Base-by-base conservation (phyloP, 2,888 invertebrate genomes). In the Eulithis prunata region DNA sequence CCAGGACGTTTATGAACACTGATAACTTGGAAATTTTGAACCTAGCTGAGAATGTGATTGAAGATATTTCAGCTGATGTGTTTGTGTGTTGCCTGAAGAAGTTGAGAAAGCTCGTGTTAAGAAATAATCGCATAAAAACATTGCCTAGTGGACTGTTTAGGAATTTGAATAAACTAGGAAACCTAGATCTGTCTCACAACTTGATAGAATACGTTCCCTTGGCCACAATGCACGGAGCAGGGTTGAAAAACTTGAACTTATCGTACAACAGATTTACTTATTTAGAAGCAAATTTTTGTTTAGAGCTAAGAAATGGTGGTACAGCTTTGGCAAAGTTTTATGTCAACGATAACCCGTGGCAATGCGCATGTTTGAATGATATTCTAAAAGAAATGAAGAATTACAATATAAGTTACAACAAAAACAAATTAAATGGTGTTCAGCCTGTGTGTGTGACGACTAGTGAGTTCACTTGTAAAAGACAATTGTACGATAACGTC, bases 261-360 rank as follows among this genome's bases (percentile, higher is more conserved):
- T 80, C 88, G 0, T 77, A 77, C 46, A 91, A 92, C 63, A 85
- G 74, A 67, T 82, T 91, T 32, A 86, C 88, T 0, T 91, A 86
- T 76, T 78, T 92, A 38, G 75, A 78, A 14, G 84, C 86, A 45
- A 91, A 91, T 68, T 92, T 92, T 73, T 85, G 83, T 57, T 75
- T 89, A 36, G 89, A 90, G 49, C 70, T 91, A 1, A 81, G 71
- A 54, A 89, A 89, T 69, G 85, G 84, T 4, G 89, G 90, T 0
- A 84, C 80, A 0, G 76, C 53, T 28, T 67, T 91, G 36, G 79
- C 73, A 2, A 88, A 88, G 66, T 87, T 91, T 61, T 84, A 81
- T 62, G 88, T 91, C 38, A 84, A 89, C 14, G 83, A 87, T n/a
- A 92, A 91, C 64, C 91, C 90, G 2, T 91, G 90, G 89, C 90